These are phyloP conservation scores for Tethea ocularis DNA, from an alignment of 2,888 invertebrate genomes.

Conservation along the genomic window DNA sequence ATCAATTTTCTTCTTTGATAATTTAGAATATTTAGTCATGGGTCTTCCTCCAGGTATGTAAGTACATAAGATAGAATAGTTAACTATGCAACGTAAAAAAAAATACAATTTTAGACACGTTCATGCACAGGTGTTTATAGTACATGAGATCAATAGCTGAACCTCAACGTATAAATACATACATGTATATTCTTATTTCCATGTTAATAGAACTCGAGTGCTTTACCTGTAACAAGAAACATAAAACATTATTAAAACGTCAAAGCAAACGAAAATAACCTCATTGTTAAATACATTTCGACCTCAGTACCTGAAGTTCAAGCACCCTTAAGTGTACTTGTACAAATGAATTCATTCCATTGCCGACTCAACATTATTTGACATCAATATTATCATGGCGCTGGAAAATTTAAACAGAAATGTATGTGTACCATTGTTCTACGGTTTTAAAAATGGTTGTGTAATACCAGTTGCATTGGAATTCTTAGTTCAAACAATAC, in stretches of 20 bases:
- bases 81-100: neutral
- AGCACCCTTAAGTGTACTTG: slow-evolving; percentile 33
- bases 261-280: slow-evolving; percentile 29
- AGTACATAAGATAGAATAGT: neutral
- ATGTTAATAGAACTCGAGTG: slow-evolving; percentile 18
- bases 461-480: slow-evolving; percentile 50
- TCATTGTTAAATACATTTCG: slow-evolving; percentile 35
- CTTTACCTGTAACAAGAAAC: slow-evolving; percentile 56
- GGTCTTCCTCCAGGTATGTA: neutral
- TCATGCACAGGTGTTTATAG: neutral
- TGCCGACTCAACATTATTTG: slow-evolving; percentile 47
- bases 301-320: slow-evolving; percentile 43
- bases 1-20: neutral
- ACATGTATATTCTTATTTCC: neutral
- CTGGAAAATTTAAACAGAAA: slow-evolving; percentile 44
- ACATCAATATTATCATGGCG: slow-evolving; percentile 44
- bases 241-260: slow-evolving; percentile 37
- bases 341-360: slow-evolving; percentile 47
- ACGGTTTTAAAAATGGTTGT: slow-evolving; percentile 38
- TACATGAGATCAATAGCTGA: slow-evolving; percentile 17
- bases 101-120: neutral
- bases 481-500: slow-evolving; percentile 66
- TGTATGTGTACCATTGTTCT: slow-evolving; percentile 47
- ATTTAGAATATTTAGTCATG: neutral
- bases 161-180: slow-evolving; percentile 23